These are phyloP conservation scores for Physella acuta DNA, from an alignment of 1,140 invertebrate genomes.

Conservation along the genomic window DNA sequence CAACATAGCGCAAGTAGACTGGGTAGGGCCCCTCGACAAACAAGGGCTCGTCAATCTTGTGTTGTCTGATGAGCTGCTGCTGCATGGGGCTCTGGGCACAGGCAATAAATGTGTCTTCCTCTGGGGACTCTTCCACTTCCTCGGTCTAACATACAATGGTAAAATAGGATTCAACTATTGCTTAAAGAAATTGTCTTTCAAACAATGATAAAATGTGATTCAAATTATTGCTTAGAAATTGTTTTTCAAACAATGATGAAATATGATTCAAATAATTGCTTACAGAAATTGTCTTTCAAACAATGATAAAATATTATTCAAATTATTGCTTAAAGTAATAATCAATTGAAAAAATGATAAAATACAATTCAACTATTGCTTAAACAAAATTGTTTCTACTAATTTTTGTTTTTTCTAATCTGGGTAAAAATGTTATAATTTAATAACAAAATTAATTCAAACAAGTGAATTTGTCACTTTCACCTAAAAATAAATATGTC, in stretches of 20 bases:
- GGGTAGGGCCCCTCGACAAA: constrained; percentile 86
- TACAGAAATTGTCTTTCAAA: too few relatives aligned
- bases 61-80: constrained; percentile 71
- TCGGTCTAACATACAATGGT: constrained; percentile 25
- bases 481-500: constrained; percentile 22
- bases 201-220: background rate
- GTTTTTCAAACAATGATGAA: too few relatives aligned
- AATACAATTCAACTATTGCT: background rate
- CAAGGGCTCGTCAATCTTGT: constrained; percentile 71
- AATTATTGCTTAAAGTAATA: too few relatives aligned
- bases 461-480: background rate
- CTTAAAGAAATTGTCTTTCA: background rate
- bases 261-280: background rate
- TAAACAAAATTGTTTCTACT: too few relatives aligned
- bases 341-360: background rate
- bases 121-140: constrained; percentile 48
- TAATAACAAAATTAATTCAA: too few relatives aligned
- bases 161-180: background rate
- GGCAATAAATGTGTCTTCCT: constrained; percentile 92
- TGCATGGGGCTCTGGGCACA: constrained; percentile 83
- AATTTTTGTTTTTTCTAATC: too few relatives aligned
- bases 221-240: too few relatives aligned
- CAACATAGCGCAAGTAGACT: constrained; percentile 76
- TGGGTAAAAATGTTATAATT: too few relatives aligned
- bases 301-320: background rate